A percentile compares a stretch with the other conserved stretches of the same genome.
Evolutionary conservation across 1,140 invertebrate genomes (phyloP).

Genomic region (Arion vulgaris): DNA sequence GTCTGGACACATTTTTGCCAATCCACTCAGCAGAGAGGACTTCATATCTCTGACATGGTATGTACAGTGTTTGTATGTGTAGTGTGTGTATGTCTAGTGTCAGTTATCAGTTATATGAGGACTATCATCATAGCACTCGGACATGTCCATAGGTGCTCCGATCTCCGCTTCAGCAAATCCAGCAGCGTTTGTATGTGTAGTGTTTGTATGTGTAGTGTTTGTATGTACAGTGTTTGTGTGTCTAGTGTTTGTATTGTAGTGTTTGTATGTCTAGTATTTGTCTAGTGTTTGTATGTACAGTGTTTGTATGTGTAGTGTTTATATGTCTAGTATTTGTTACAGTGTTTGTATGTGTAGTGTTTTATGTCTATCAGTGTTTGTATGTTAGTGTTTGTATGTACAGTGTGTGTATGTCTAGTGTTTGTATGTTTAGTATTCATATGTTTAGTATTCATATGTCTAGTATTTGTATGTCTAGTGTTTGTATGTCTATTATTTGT

Average conservation of each 20-base stretch:
- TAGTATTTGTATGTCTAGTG: too few species aligned
- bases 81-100: too few species aligned
- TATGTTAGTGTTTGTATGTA: too few species aligned
- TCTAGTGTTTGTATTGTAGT: background rate
- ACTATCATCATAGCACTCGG: too few species aligned
- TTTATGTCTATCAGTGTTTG: too few species aligned
- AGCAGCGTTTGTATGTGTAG: too few species aligned
- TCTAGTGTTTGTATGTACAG: slow-evolving; percentile 18
- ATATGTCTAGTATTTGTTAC: background rate
- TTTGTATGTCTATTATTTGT: background rate
- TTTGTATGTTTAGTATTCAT: background rate
- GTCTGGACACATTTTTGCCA: slow-evolving; percentile 89
- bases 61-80: slow-evolving; percentile 7
- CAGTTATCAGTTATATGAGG: too few species aligned
- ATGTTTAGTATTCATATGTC: too few species aligned
- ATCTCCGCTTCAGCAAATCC: too few species aligned
- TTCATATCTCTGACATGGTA: slow-evolving; percentile 82
- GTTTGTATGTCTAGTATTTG: background rate
- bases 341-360: too few species aligned
- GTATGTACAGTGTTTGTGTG: background rate
- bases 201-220: too few species aligned
- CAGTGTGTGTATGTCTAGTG: background rate
- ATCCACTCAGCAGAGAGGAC: slow-evolving; percentile 82
- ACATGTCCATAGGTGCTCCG: too few species aligned
- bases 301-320: background rate